These are phyloP conservation scores for Crenuchus spilurus DNA, from an alignment of 2,797 vertebrate species.

Conservation along the genomic window DNA sequence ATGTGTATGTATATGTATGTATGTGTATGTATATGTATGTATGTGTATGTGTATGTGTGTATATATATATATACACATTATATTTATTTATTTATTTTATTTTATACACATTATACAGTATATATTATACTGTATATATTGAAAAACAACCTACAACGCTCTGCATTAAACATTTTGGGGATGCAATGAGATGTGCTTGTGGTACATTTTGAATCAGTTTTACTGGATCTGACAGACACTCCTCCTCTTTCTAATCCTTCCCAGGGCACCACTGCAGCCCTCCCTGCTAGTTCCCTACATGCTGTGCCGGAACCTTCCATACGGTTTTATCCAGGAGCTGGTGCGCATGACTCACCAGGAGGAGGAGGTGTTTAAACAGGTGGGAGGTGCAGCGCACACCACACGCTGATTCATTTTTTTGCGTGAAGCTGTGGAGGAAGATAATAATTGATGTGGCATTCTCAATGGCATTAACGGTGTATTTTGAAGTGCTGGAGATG, in stretches of 20 bases:
- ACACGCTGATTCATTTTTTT: constrained; percentile 36
- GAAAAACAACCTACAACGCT: too few species aligned
- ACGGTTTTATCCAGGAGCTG: constrained; percentile 96
- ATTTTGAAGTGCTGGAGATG: not conserved
- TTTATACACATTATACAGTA: too few species aligned
- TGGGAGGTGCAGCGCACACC: constrained; percentile 59
- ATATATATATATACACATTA: too few species aligned
- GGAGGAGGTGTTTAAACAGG: constrained; percentile 93
- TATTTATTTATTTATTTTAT: too few species aligned
- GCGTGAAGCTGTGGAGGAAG: constrained; percentile 32
- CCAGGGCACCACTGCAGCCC: constrained; percentile 88
- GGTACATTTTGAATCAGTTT: not conserved
- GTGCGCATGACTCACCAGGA: constrained; percentile 96
- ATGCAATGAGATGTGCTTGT: not conserved
- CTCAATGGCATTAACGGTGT: not conserved
- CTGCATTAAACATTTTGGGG: too few species aligned
- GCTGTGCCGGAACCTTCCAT: constrained; percentile 98
- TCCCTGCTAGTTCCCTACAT: constrained; percentile 97
- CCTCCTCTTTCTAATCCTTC: constrained; percentile 32
- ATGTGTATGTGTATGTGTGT: too few species aligned
- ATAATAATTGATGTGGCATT: constrained; percentile 30
- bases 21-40: too few species aligned
- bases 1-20: too few species aligned
- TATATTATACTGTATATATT: too few species aligned
- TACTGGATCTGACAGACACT: constrained; percentile 13